Evolutionary conservation across 1,140 invertebrate species (phyloP).

Genomic region (Cyrtorhinus lividipennis): DNA sequence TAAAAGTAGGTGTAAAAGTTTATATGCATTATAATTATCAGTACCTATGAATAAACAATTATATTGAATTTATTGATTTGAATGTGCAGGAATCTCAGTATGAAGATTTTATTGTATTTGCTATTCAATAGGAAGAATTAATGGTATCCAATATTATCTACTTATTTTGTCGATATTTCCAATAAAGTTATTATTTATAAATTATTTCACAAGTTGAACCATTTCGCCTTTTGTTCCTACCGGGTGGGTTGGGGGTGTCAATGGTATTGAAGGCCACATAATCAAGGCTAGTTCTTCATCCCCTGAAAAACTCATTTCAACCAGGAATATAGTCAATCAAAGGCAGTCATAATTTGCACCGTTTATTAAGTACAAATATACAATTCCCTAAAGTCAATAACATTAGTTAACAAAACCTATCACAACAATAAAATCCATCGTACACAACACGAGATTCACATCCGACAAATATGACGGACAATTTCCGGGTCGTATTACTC

Average conservation of each 20-base stretch:
- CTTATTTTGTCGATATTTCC: background rate
- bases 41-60: background rate
- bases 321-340: too few relatives aligned
- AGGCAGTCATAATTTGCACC: conserved; percentile 1
- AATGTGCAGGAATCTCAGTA: background rate
- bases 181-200: background rate
- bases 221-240: too few relatives aligned
- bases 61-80: background rate
- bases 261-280: too few relatives aligned
- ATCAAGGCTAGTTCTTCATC: too few relatives aligned
- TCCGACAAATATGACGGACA: too few relatives aligned
- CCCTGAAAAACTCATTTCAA: too few relatives aligned
- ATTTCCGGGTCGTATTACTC: too few relatives aligned
- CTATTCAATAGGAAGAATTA: background rate
- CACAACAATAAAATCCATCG: background rate
- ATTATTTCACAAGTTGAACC: too few relatives aligned
- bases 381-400: background rate
- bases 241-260: too few relatives aligned
- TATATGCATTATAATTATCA: background rate
- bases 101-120: background rate
- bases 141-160: background rate
- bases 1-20: background rate
- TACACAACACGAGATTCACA: conserved; percentile 2
- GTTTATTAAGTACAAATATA: background rate
- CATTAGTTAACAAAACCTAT: background rate